Base-by-base conservation (phyloP, 2,797 vertebrate species). In the Sebastiscus albofasciatus region DNA sequence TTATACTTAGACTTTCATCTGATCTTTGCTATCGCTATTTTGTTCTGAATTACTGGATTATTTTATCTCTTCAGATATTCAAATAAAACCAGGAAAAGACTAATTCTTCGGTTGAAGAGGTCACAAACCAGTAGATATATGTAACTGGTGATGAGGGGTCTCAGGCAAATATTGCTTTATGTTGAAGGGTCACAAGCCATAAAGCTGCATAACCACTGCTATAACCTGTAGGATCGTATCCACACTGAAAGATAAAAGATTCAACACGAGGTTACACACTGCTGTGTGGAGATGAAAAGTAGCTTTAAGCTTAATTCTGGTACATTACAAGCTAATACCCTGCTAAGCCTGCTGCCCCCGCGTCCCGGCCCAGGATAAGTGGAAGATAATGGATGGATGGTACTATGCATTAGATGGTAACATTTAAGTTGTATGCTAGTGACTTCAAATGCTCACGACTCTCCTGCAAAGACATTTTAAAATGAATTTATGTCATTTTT, bases 361-460 rank as follows among this genome's bases (percentile, higher is more conserved):
- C 20, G 6, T n/a, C 8, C 20, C 0, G 16, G 14, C 16, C 8
- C 20, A 0, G 16, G 18, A 52, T n/a, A 52, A 52, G 49, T 0
- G 20, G 20, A 52, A 52, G 49, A n/a, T 52, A 52, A 52, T 52
- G 46, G 46, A 56, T 22, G 22, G 39, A 27, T 42, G 39, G 39
- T 42, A 52, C 68, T n/a, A 13, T 10, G 61, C 55, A 11, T 22
- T 13, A 42, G 16, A 36, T 54, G 9, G 2, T 64, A 36, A 27
- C 22, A 34, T 73, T 33, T 64, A 49, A 22, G 22, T 65, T 7
- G 22, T 22, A 16, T 67, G 20, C 20, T 58, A 14, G 26, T 46
- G 3, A 54, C n/a, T 66, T 58, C 0, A 27, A 46, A 36, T 49
- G 4, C 4, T 26, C 4, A 60, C 13, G 4, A 59, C 9, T n/a